These are phyloP conservation scores for Pangasianodon hypophthalmus DNA, from an alignment of 2,113 vertebrate species.

Conservation along the genomic window DNA sequence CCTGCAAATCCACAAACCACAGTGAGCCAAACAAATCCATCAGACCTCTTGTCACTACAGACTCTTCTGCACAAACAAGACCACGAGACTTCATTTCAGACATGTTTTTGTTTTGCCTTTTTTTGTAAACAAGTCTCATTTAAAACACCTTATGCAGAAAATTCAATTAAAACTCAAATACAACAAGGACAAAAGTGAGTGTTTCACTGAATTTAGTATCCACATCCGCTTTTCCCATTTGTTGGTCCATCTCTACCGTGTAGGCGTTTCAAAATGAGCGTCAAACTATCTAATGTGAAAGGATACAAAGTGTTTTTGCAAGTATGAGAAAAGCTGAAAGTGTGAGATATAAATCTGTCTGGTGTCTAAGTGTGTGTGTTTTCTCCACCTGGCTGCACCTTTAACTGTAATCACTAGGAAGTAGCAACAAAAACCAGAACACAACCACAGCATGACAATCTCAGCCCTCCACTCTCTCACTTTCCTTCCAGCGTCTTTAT, in stretches of 20 bases:
- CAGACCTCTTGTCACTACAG: not conserved
- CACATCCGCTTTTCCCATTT: not conserved
- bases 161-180: not conserved
- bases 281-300: not conserved
- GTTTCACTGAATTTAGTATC: not conserved
- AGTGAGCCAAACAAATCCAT: not conserved
- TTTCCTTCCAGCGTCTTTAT: not conserved
- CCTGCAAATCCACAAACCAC: not conserved
- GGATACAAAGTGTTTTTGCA: not conserved
- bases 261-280: too few relatives aligned
- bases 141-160: not conserved
- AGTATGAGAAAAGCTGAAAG: not conserved
- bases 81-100: not conserved
- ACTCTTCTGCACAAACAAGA: not conserved
- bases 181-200: not conserved
- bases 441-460: slow-evolving; percentile 4
- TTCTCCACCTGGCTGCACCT: not conserved
- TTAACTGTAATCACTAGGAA: slow-evolving; percentile 1
- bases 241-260: not conserved
- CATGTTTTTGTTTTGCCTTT: not conserved
- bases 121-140: not conserved
- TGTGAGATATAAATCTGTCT: not conserved
- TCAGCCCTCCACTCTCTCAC: not conserved
- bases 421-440: not conserved
- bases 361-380: not conserved